Percentiles rank a stretch among this genome's conserved stretches.
phyloP scores from a whole-genome alignment of 1,140 invertebrate genomes.

The Anoplophora glabripennis region DNA sequence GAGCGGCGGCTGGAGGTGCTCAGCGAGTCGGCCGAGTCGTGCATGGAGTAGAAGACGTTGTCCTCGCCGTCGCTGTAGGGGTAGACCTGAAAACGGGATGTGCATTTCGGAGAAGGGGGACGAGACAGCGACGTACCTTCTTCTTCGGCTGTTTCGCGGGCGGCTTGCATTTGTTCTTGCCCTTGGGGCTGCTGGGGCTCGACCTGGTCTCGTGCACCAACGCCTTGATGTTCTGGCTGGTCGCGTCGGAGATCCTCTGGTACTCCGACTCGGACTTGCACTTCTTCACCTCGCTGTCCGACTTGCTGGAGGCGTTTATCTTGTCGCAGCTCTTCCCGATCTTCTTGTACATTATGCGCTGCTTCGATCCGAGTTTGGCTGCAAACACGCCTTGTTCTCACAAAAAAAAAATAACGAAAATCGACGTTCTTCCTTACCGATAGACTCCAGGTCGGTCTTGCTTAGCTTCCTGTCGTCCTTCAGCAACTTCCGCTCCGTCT shows the following conservation, averaged over 20 bases:
- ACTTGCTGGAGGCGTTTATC: conserved; percentile 37
- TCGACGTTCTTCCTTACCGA: conserved; percentile 20
- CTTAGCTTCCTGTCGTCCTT: conserved; percentile 43
- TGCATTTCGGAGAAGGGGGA: too few species aligned
- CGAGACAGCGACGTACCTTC: conserved; percentile 28
- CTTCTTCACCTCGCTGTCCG: conserved; percentile 34
- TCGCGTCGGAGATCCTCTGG: conserved; percentile 60
- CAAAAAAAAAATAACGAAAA: not conserved
- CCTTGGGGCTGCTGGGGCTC: conserved; percentile 44
- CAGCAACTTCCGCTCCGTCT: conserved; percentile 37
- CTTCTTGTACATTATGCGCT: conserved; percentile 46
- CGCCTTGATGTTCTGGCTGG: conserved; percentile 56
- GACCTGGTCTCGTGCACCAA: conserved; percentile 49
- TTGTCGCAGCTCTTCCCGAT: conserved; percentile 49
- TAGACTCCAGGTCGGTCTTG: conserved; percentile 39
- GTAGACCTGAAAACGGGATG: conserved; percentile 54
- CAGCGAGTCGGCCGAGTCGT: conserved; percentile 46
- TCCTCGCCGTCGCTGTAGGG: conserved; percentile 63
- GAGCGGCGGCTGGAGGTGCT: conserved; percentile 49
- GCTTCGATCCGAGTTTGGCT: conserved; percentile 37
- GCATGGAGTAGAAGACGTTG: conserved; percentile 54
- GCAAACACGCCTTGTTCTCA: not conserved
- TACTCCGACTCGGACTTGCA: conserved; percentile 56
- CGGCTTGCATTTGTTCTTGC: conserved; percentile 45
- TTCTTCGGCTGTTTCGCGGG: conserved; percentile 27